phyloP scores from a whole-genome alignment of 2,888 invertebrate genomes.

The Brachyptera putata region DNA sequence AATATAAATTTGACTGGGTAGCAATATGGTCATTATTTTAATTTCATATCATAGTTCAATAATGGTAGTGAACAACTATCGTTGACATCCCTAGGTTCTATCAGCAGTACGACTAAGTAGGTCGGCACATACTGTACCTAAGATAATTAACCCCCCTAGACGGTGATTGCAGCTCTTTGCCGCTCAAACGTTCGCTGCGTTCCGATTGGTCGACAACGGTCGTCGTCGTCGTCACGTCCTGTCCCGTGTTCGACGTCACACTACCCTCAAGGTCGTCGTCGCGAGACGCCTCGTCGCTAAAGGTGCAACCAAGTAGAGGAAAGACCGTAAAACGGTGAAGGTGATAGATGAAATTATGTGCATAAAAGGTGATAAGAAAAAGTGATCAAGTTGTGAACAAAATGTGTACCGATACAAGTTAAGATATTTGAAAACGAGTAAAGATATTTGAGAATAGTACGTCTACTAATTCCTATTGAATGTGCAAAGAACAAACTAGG shows the following conservation, averaged over 20 bases:
- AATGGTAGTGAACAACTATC: too few species aligned
- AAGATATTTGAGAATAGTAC: too few species aligned
- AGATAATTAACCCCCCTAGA: constrained; percentile 29
- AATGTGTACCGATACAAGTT: too few species aligned
- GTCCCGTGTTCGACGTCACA: constrained; percentile 6
- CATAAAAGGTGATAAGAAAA: too few species aligned
- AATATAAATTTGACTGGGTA: too few species aligned
- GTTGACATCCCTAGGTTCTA: too few species aligned
- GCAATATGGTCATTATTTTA: too few species aligned
- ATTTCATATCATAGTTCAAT: too few species aligned
- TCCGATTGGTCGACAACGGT: constrained; percentile 7
- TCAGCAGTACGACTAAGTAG: constrained; percentile 23
- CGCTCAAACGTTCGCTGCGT: constrained; percentile 19
- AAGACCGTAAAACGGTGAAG: constrained; percentile 5
- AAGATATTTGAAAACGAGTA: too few species aligned
- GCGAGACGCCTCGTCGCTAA: constrained; percentile 31
- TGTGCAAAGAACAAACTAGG: too few species aligned
- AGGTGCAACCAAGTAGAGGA: constrained; percentile 29
- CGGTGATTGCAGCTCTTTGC: constrained; percentile 22
- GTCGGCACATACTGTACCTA: constrained; percentile 31
- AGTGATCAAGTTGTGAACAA: constrained; percentile 10
- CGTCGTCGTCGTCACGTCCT: background rate
- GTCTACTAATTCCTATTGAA: too few species aligned
- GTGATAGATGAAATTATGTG: too few species aligned
- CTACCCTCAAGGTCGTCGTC: constrained; percentile 26